Evolutionary conservation across 2,888 invertebrate species (phyloP).

Genomic region (Pandemis corylana): DNA sequence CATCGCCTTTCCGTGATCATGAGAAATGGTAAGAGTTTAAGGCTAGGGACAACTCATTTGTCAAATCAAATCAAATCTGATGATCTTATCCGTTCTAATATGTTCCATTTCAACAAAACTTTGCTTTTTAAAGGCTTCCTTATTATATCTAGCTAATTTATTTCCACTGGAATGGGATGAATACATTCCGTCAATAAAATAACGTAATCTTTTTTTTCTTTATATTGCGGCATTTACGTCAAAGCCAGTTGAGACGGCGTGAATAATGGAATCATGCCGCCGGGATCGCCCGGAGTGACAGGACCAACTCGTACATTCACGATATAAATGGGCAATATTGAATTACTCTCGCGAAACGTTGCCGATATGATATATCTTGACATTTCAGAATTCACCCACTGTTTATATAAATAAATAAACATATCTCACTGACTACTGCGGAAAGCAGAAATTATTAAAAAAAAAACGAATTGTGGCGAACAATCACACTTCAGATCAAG

Average conservation of each 20-base stretch:
- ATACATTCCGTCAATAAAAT: background rate
- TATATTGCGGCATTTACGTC: constrained; percentile 16
- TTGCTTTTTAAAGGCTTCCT: no score
- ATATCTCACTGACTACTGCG: no score
- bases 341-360: constrained; percentile 8
- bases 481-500: no score
- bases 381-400: background rate
- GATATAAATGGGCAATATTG: constrained; percentile 15
- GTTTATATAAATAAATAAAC: background rate
- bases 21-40: no score
- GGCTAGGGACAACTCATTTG: no score
- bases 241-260: constrained; percentile 12
- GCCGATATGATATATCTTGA: background rate
- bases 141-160: no score
- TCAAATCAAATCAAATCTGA: no score
- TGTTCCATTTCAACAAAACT: no score
- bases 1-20: no score
- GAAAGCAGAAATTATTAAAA: no score
- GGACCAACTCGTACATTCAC: constrained; percentile 8
- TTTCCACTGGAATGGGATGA: background rate
- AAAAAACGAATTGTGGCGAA: no score
- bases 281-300: constrained; percentile 10
- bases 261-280: constrained; percentile 18
- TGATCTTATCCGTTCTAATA: no score
- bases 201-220: background rate